Conservation (phyloP, 2,797 vertebrate genomes). For the Myotis vivesi region DNA sequence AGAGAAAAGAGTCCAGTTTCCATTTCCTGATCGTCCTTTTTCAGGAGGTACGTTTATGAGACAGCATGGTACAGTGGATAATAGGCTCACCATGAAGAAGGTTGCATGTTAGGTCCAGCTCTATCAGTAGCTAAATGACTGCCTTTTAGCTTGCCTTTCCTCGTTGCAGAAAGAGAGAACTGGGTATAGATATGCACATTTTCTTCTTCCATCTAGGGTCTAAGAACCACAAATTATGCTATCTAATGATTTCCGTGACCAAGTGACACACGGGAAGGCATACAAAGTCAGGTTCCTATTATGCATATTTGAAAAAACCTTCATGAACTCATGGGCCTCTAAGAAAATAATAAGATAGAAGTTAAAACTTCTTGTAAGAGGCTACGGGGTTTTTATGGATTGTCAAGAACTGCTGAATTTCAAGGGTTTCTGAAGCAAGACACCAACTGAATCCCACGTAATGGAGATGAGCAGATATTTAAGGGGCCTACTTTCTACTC, state of each 20-base stretch:
- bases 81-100: neutral
- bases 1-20: neutral
- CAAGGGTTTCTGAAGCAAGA: slow-evolving; percentile 26
- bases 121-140: neutral
- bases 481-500: neutral
- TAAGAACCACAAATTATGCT: neutral
- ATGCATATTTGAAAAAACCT: neutral
- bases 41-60: neutral
- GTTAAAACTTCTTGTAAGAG: neutral
- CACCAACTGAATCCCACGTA: neutral
- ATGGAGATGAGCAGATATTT: neutral
- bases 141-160: neutral
- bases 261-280: neutral
- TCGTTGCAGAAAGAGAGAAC: neutral
- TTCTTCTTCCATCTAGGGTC: neutral
- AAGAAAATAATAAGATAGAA: slow-evolving; percentile 1
- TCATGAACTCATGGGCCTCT: neutral
- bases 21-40: neutral
- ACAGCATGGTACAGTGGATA: neutral
- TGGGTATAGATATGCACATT: neutral
- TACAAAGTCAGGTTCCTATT: neutral
- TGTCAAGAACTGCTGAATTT: neutral
- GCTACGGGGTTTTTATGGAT: neutral
- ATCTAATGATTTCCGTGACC: neutral
- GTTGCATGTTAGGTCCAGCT: neutral